These are phyloP conservation scores for Xenopus borealis DNA, from an alignment of 2,113 vertebrate species.

Conservation along the genomic window DNA sequence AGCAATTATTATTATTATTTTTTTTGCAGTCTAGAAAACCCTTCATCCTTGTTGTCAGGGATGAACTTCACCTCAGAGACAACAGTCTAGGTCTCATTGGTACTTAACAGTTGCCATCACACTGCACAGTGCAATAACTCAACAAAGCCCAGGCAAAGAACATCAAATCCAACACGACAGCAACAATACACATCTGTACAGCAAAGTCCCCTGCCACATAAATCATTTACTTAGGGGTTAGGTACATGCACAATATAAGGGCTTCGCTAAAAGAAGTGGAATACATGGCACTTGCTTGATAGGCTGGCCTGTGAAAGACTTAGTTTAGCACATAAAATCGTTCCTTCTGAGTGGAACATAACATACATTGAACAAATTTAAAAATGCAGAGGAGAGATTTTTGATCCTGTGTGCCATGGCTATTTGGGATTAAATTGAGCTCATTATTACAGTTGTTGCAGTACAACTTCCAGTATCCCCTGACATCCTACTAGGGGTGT, in stretches of 20 bases:
- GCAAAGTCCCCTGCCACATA: conserved; percentile 8
- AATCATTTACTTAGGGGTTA: conserved; percentile 25
- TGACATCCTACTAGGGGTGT: too few species aligned
- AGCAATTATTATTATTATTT: background rate
- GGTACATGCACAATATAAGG: background rate
- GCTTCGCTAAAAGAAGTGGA: background rate
- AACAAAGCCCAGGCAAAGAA: conserved; percentile 4
- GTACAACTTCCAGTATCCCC: too few species aligned
- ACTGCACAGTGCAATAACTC: background rate
- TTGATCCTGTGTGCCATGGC: too few species aligned
- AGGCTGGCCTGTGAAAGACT: too few species aligned
- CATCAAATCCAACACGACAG: conserved; percentile 18
- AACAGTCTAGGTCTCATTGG: background rate
- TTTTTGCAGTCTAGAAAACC: background rate
- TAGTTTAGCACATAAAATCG: too few species aligned
- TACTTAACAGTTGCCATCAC: background rate
- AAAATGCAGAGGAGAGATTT: too few species aligned
- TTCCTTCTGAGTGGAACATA: too few species aligned
- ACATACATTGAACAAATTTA: too few species aligned
- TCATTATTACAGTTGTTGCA: too few species aligned
- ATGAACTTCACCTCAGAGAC: background rate
- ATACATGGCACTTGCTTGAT: too few species aligned
- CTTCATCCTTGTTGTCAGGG: background rate
- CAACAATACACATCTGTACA: conserved; percentile 4
- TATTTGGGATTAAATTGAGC: too few species aligned